These are phyloP conservation scores for Triplophysa dalaica DNA, from an alignment of 2,113 vertebrate species.

Conservation along the genomic window DNA sequence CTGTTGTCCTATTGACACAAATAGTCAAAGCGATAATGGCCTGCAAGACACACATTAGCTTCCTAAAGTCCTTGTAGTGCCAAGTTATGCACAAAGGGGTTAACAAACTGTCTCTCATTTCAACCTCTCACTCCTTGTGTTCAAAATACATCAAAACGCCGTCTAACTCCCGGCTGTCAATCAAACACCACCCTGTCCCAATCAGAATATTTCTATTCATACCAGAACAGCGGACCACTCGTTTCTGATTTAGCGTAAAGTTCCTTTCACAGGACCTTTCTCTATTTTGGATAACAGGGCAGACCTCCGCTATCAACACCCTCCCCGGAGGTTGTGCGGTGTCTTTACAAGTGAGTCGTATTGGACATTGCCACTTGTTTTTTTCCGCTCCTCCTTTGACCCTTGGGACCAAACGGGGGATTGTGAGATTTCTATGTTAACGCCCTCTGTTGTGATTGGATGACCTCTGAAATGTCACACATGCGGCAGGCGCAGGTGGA, in stretches of 20 bases:
- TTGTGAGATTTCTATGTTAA: too few species aligned
- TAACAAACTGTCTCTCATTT: constrained; percentile 6
- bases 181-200: neutral
- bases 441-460: too few species aligned
- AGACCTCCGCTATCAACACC: constrained; percentile 6
- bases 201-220: neutral
- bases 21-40: neutral
- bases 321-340: neutral
- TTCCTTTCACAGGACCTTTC: constrained; percentile 11
- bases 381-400: too few species aligned
- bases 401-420: too few species aligned
- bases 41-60: neutral
- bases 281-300: constrained; percentile 10
- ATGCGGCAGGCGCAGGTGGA: too few species aligned
- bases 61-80: neutral
- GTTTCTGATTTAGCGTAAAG: neutral
- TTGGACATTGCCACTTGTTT: too few species aligned
- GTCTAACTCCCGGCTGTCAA: neutral
- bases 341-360: neutral
- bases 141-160: neutral
- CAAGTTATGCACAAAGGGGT: neutral
- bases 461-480: too few species aligned
- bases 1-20: too few species aligned
- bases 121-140: neutral
- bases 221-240: neutral